Evolutionary conservation across 2,888 invertebrate species (phyloP).

Genomic region (Diaphora mendica): DNA sequence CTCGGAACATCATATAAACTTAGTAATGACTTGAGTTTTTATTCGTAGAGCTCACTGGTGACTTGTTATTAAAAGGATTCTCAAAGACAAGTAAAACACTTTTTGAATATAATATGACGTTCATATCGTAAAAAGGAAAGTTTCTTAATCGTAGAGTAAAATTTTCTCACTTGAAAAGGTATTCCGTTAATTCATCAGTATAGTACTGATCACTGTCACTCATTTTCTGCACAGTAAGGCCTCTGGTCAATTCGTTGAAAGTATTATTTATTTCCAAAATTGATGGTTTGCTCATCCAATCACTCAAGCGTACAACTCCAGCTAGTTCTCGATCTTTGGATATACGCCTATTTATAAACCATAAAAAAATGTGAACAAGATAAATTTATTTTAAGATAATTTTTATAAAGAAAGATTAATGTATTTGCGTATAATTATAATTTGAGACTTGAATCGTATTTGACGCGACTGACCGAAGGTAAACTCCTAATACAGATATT

Average conservation of each 20-base stretch:
- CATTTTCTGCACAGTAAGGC: conserved; percentile 91
- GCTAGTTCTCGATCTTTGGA: conserved; percentile 84
- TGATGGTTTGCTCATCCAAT: conserved; percentile 89
- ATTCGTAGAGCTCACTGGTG: no score
- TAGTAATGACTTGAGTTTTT: no score
- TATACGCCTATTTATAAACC: conserved; percentile 80
- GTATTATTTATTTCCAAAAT: conserved; percentile 88
- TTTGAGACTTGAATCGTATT: background rate
- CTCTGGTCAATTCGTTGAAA: conserved; percentile 91
- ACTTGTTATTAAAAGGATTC: background rate
- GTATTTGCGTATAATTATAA: background rate
- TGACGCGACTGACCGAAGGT: background rate
- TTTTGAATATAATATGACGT: background rate
- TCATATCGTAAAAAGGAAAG: background rate
- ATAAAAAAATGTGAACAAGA: background rate
- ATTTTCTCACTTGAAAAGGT: conserved; percentile 74
- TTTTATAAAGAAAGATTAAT: background rate
- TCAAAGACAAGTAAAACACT: background rate
- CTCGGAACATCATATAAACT: no score
- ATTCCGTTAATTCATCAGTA: conserved; percentile 89
- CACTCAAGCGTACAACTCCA: conserved; percentile 88
- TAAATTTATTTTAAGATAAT: background rate
- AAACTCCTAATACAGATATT: background rate
- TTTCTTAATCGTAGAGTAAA: background rate
- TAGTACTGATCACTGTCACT: conserved; percentile 92